A percentile compares a stretch with the other conserved stretches of the same genome.
These are phyloP conservation scores for Macrosiphum euphorbiae DNA, from an alignment of 2,888 invertebrate genomes.

Conservation along the genomic window DNA sequence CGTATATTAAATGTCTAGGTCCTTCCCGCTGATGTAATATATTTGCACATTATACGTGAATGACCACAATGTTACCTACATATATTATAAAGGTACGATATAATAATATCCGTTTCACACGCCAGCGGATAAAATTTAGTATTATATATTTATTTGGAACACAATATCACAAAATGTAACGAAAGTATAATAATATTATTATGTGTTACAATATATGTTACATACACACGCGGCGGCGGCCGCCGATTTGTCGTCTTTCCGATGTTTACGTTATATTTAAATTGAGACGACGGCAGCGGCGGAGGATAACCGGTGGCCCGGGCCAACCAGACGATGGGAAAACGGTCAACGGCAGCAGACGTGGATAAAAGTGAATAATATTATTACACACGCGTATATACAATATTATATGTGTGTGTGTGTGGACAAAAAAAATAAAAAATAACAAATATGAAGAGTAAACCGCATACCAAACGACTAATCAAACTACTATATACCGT, in stretches of 20 bases:
- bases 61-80: neutral
- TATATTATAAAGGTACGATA: too few relatives aligned
- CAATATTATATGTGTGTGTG: neutral
- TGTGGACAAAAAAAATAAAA: slow-evolving; percentile 24
- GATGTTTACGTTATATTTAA: slow-evolving; percentile 31
- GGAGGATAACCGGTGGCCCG: slow-evolving; percentile 55
- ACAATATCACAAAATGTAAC: neutral
- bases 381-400: neutral
- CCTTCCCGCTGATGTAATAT: neutral
- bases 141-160: neutral
- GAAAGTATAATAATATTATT: neutral
- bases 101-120: neutral
- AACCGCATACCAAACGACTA: slow-evolving; percentile 64
- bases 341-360: slow-evolving; percentile 49
- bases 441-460: slow-evolving; percentile 47
- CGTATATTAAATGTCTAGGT: neutral
- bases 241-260: slow-evolving; percentile 27
- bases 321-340: slow-evolving; percentile 45
- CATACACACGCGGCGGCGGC: neutral
- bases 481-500: slow-evolving; percentile 58
- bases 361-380: slow-evolving; percentile 47
- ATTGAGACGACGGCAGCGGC: slow-evolving; percentile 25
- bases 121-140: neutral
- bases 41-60: neutral
- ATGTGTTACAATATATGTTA: neutral